These are phyloP conservation scores for Acarapis woodi DNA, from an alignment of 1,140 invertebrate species.

Conservation along the genomic window DNA sequence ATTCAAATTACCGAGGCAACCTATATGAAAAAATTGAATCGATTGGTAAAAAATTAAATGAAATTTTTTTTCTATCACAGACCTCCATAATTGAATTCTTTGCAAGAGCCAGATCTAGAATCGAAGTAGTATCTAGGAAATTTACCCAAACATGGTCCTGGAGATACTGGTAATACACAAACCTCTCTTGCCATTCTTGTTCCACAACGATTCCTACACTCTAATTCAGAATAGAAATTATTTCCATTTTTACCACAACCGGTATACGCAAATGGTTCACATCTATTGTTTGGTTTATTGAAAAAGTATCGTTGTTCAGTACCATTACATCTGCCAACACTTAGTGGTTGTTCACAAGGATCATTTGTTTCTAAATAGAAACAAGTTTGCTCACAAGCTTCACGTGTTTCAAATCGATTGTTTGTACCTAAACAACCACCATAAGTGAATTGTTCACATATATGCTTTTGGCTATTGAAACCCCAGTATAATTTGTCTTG, in stretches of 20 bases:
- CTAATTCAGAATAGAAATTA: conserved; percentile 45
- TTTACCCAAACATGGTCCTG: conserved; percentile 35
- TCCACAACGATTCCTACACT: conserved; percentile 44
- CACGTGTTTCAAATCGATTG: conserved; percentile 50
- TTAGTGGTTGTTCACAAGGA: conserved; percentile 5
- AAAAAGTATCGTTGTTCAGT: conserved; percentile 53
- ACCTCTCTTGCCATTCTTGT: conserved; percentile 3
- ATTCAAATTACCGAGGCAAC: conserved; percentile 47
- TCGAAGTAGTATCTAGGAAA: conserved; percentile 44
- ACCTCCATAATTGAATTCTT: conserved; percentile 38
- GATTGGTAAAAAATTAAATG: too few relatives aligned
- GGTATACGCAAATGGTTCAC: conserved; percentile 40
- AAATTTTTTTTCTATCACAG: too few relatives aligned
- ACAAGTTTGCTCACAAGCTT: conserved; percentile 51
- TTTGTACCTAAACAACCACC: conserved; percentile 50
- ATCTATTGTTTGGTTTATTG: conserved; percentile 34
- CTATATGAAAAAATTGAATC: too few relatives aligned
- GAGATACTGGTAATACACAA: conserved; percentile 35
- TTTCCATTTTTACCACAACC: conserved; percentile 53
- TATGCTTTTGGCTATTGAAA: conserved; percentile 37
- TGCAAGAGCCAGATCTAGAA: conserved; percentile 24
- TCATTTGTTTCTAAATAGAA: conserved; percentile 2
- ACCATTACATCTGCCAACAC: conserved; percentile 32
- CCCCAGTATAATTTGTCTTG: conserved; percentile 49
- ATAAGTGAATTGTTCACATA: conserved; percentile 45